A percentile compares a stretch with the other conserved stretches of the same genome.
These are phyloP conservation scores for Podabrus alpinus DNA, from an alignment of 2,888 invertebrate species.

Conservation along the genomic window DNA sequence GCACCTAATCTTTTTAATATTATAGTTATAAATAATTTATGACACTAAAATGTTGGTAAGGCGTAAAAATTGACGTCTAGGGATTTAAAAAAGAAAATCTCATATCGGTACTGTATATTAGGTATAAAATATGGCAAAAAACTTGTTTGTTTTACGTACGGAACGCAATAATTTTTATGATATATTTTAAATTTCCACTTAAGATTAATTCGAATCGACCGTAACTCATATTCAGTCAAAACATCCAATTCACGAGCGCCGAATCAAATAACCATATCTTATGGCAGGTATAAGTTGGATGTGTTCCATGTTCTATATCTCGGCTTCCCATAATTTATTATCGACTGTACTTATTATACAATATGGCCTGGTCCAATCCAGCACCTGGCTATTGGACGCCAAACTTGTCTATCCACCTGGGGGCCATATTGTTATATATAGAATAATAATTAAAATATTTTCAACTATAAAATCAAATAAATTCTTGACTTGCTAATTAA, in stretches of 20 bases:
- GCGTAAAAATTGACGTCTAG: background rate
- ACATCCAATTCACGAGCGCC: slow-evolving; percentile 33
- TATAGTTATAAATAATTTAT: slow-evolving; percentile 5
- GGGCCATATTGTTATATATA: slow-evolving; percentile 28
- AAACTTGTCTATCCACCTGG: slow-evolving; percentile 34
- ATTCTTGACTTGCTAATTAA: background rate
- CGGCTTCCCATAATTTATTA: slow-evolving; percentile 39
- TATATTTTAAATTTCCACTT: slow-evolving; percentile 10
- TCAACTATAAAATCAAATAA: background rate
- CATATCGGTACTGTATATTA: background rate
- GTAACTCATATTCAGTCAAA: slow-evolving; percentile 39
- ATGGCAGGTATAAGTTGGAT: slow-evolving; percentile 37
- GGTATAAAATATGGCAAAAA: background rate
- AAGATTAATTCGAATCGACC: slow-evolving; percentile 16
- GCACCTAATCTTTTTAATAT: slow-evolving; percentile 1
- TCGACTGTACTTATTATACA: slow-evolving; percentile 41
- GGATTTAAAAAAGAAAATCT: background rate
- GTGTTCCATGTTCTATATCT: slow-evolving; percentile 34
- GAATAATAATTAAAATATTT: background rate
- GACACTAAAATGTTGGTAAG: background rate
- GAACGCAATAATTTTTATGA: background rate
- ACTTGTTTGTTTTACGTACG: background rate
- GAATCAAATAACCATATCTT: slow-evolving; percentile 37
- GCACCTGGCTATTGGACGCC: slow-evolving; percentile 37
- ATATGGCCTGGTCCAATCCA: slow-evolving; percentile 37